Evolutionary conservation across 2,797 vertebrate genomes (phyloP).

Genomic region (Helicolenus hilgendorfi): DNA sequence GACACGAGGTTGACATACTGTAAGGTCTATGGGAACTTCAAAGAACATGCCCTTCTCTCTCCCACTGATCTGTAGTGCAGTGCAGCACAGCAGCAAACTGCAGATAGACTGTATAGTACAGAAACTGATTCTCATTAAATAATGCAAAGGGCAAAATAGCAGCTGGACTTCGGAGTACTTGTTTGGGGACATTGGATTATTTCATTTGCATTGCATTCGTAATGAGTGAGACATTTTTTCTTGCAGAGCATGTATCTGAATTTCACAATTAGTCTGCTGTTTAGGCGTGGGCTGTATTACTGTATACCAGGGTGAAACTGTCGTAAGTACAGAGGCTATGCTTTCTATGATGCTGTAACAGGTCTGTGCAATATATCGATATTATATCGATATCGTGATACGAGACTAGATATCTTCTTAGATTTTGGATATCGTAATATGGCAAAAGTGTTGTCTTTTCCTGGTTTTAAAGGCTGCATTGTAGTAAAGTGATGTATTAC

Average conservation of each 20-base stretch:
- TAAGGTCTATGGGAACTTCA: slow-evolving; percentile 17
- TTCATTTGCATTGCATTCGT: background rate
- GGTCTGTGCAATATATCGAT: no score
- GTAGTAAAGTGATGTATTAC: no score
- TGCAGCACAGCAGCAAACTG: slow-evolving; percentile 3
- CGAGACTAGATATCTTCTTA: no score
- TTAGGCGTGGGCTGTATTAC: background rate
- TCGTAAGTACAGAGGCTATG: fast-evolving
- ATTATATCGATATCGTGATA: no score
- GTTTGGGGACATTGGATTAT: background rate
- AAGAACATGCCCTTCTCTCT: slow-evolving; percentile 16
- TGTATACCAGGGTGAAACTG: fast-evolving
- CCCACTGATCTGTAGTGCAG: background rate
- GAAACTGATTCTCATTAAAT: background rate
- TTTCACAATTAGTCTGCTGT: background rate
- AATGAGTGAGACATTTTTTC: background rate
- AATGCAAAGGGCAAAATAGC: background rate
- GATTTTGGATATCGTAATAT: no score
- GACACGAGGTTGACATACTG: slow-evolving; percentile 16
- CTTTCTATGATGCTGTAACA: no score
- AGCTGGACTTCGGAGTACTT: background rate
- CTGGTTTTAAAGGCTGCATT: no score
- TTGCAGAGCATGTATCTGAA: background rate
- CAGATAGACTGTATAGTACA: background rate
- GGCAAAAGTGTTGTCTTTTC: no score